Evolutionary conservation across 2,888 invertebrate species (phyloP).

Genomic region (Epinotia ramella): DNA sequence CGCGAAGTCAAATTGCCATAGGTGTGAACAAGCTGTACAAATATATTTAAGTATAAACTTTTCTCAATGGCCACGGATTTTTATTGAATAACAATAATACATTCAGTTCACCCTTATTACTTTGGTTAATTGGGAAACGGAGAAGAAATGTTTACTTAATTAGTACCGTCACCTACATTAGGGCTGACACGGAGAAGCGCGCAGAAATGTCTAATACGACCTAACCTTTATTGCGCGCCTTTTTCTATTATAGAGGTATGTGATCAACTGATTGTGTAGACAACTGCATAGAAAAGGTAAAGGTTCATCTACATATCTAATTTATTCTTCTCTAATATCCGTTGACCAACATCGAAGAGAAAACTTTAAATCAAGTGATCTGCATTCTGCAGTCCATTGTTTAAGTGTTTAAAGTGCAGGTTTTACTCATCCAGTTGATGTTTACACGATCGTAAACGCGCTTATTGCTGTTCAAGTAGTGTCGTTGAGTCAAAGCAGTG

Average conservation of each 20-base stretch:
- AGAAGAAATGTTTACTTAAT: neutral
- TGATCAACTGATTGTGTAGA: too few relatives aligned
- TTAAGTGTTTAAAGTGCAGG: neutral
- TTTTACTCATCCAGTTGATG: neutral
- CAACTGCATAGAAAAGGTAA: too few relatives aligned
- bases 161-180: neutral
- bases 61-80: neutral
- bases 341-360: constrained; percentile 11
- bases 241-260: too few relatives aligned
- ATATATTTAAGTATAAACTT: neutral
- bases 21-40: constrained; percentile 7
- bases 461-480: neutral
- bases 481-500: constrained; percentile 7
- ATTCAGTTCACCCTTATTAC: neutral
- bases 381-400: constrained; percentile 2
- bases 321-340: constrained; percentile 10
- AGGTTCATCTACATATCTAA: too few relatives aligned
- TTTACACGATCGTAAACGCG: constrained; percentile 3
- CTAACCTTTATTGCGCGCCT: too few relatives aligned
- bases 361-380: constrained; percentile 5
- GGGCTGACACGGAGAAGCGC: too few relatives aligned
- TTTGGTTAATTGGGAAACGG: neutral
- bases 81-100: neutral
- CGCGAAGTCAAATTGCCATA: neutral
- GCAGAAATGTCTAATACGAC: too few relatives aligned